Conservation (phyloP, 2,888 invertebrate species). For the Acronicta alni region DNA sequence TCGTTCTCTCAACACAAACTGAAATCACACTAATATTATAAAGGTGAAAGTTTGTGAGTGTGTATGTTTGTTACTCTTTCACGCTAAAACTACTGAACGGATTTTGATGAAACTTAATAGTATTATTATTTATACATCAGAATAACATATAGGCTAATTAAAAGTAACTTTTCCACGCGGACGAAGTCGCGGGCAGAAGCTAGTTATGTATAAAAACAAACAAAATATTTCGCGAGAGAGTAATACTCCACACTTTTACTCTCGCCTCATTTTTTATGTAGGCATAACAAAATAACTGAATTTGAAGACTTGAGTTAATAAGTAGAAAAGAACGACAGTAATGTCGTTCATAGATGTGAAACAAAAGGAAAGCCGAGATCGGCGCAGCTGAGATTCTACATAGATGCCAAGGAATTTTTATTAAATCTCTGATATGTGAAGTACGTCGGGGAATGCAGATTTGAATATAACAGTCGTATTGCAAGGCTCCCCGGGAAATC, state of each 20-base stretch:
- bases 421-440: conserved; percentile 80
- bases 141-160: too few relatives aligned
- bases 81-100: too few relatives aligned
- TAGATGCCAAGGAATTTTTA: conserved; percentile 72
- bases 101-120: too few relatives aligned
- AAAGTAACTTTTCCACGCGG: too few relatives aligned
- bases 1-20: conserved; percentile 2
- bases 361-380: conserved; percentile 62
- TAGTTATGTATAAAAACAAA: background rate
- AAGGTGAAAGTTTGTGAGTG: too few relatives aligned
- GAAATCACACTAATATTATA: too few relatives aligned
- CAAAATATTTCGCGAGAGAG: background rate
- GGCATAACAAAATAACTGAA: background rate
- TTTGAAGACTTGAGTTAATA: conserved; percentile 16
- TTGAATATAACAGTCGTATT: conserved; percentile 72
- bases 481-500: conserved; percentile 56
- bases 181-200: too few relatives aligned
- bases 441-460: conserved; percentile 75
- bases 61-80: too few relatives aligned
- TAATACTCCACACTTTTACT: background rate
- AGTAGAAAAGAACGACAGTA: conserved; percentile 25
- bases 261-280: background rate
- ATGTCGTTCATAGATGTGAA: conserved; percentile 46
- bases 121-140: too few relatives aligned
- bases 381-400: conserved; percentile 65